phyloP scores from a whole-genome alignment of 2,113 vertebrate species.

The Rallus limicola region DNA sequence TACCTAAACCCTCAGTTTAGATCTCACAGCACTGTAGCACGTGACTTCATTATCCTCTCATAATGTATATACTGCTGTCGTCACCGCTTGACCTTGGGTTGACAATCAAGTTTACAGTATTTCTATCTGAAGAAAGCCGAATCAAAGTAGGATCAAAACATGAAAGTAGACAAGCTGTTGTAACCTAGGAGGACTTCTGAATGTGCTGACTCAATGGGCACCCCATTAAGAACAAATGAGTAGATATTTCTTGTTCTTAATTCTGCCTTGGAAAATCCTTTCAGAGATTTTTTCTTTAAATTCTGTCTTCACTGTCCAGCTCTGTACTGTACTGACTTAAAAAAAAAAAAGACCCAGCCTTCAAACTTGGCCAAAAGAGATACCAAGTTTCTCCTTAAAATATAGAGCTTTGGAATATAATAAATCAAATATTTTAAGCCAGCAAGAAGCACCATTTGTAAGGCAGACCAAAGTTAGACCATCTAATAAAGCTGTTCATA shows the following conservation, averaged over 20 bases:
- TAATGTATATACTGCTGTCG: background rate
- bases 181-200: background rate
- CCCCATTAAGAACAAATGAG: background rate
- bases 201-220: background rate
- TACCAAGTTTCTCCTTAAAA: background rate
- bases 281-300: background rate
- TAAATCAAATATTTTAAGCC: background rate
- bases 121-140: constrained; percentile 2
- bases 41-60: background rate
- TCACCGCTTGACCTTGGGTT: background rate
- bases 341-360: background rate
- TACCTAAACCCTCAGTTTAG: background rate
- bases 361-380: background rate
- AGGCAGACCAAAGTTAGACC: background rate
- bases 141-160: background rate
- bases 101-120: constrained; percentile 35
- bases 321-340: background rate
- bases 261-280: background rate
- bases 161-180: background rate
- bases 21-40: background rate
- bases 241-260: background rate
- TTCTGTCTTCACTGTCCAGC: background rate
- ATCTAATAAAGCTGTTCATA: background rate
- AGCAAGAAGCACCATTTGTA: background rate
- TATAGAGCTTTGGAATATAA: background rate